Evolutionary conservation across 2,888 invertebrate species (phyloP).

Genomic region (Ceraclea dissimilis): DNA sequence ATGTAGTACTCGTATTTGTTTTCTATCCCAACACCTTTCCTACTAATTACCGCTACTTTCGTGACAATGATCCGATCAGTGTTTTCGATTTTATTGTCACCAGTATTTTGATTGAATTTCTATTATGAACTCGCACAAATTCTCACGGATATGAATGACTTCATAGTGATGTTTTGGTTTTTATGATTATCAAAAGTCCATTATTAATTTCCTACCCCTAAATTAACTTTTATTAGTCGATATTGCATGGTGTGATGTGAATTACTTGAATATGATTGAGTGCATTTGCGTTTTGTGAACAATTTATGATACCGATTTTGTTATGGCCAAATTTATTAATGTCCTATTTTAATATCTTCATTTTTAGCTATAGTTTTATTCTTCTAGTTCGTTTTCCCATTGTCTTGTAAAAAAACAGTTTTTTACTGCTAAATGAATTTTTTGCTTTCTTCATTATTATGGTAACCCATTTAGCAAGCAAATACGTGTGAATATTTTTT

Average conservation of each 20-base stretch:
- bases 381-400: too few species aligned
- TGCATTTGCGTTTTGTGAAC: not conserved
- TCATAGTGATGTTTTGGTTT: not conserved
- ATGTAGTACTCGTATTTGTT: not conserved
- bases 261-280: not conserved
- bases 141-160: not conserved
- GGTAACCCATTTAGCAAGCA: not conserved
- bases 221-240: not conserved
- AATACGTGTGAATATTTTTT: not conserved
- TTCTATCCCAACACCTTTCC: slow-evolving; percentile 6
- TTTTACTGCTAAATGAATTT: too few species aligned
- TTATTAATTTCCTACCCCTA: not conserved
- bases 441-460: slow-evolving; percentile 2
- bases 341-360: too few species aligned
- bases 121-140: not conserved
- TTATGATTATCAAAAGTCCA: not conserved
- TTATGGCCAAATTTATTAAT: too few species aligned
- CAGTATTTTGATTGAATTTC: not conserved
- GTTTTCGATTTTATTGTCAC: not conserved
- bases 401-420: too few species aligned
- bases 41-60: slow-evolving; percentile 8
- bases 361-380: too few species aligned
- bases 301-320: too few species aligned
- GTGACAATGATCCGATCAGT: not conserved
- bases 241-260: not conserved